Base-by-base conservation (phyloP, 2,888 invertebrate species). In the Norana najaformis region DNA sequence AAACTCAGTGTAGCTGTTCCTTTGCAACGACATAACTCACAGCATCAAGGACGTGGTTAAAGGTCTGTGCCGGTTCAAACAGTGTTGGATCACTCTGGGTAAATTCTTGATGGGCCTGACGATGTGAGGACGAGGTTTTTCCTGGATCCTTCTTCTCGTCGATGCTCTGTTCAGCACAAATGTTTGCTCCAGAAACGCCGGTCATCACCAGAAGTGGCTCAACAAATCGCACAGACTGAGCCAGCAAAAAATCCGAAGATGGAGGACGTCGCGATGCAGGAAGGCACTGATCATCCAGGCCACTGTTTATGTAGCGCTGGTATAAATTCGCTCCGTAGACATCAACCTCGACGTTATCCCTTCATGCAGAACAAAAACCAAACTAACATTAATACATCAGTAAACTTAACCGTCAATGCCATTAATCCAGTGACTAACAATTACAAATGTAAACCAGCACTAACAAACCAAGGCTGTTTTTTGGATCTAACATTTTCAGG, bases 161-260 rank as follows among this genome's bases (percentile, higher is more conserved):
- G 30, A n/a, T 69, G 1, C 0, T 8, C 69, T 69, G 69, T 69
- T 69, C 69, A 2, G 69, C 69, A n/a, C 4, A 13, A 11, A 11
- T n/a, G 69, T 69, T 69, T 69, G 69, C 3, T 69, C 69, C 69
- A 8, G 69, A 69, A 69, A 69, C 69, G 69, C 69, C 69, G 30
- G 69, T 69, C 69, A 69, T n/a, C 69, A 69, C 69, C 30, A 69
- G 69, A 69, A 69, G 69, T n/a, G 69, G n/a, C 69, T 69, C 69
- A 4, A 69, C n/a, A n/a, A n/a, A 69, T 8, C n/a, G 8, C 69
- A 69, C 69, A 69, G 69, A 69, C 30, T 69, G 69, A n/a, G 69
- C n/a, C 69, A 69, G 69, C 69, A 69, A n/a, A 8, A n/a, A 0
- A n/a, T 69, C 69, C n/a, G 69, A 69, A 69, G 69, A n/a, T n/a